These are phyloP conservation scores for Acanthosepion esculentum DNA, from an alignment of 2,888 invertebrate species.

Conservation along the genomic window DNA sequence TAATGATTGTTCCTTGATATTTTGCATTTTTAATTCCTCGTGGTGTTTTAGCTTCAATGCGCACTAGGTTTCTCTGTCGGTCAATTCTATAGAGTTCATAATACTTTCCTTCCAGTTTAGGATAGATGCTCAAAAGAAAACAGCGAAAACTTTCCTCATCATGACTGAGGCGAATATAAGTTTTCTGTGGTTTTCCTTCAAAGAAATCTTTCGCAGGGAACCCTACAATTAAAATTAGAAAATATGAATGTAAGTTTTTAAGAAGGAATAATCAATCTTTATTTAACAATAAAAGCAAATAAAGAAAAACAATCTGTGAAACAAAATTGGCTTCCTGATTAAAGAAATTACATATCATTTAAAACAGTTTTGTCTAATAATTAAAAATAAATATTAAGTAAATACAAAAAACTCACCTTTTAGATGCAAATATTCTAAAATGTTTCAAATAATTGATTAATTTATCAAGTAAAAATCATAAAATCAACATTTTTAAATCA, in stretches of 20 bases:
- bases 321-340: background rate
- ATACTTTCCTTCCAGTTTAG: conserved; percentile 55
- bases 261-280: background rate
- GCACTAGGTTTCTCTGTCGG: conserved; percentile 59
- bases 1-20: conserved; percentile 62
- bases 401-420: conserved; percentile 51
- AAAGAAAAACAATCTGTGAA: background rate
- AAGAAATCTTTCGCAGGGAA: conserved; percentile 60
- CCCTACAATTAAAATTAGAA: conserved; percentile 51
- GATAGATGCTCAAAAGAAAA: conserved; percentile 55
- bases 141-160: conserved; percentile 54
- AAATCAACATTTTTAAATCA: no score
- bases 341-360: conserved; percentile 49
- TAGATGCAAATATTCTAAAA: no score
- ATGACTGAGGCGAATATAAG: conserved; percentile 56
- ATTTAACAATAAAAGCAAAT: background rate
- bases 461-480: no score
- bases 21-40: conserved; percentile 60
- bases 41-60: conserved; percentile 58
- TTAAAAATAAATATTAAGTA: conserved; percentile 52
- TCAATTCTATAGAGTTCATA: conserved; percentile 62
- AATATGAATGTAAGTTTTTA: background rate
- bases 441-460: no score
- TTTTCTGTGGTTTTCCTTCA: conserved; percentile 58
- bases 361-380: conserved; percentile 53